Evolutionary conservation across 2,797 vertebrate species (phyloP).

Genomic region (Synanceia verrucosa): DNA sequence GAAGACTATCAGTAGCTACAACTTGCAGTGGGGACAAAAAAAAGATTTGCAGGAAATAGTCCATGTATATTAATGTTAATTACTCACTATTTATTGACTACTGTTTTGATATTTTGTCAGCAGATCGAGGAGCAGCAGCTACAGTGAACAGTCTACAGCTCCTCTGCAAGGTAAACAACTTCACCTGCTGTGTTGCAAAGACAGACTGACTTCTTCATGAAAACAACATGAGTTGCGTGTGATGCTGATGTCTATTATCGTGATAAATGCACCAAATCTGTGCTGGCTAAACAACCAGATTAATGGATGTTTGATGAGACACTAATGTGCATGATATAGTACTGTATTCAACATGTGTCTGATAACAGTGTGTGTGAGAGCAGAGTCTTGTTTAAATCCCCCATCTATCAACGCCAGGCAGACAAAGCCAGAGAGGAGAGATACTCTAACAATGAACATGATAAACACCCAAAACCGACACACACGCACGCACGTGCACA

Average conservation of each 20-base stretch:
- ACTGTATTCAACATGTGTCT: constrained; percentile 32
- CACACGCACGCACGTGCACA: no score
- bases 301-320: constrained; percentile 40
- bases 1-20: constrained; percentile 1
- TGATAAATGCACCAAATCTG: constrained; percentile 28
- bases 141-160: no score
- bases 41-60: no score
- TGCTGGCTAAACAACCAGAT: constrained; percentile 24
- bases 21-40: background rate
- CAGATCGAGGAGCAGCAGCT: no score
- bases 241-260: background rate
- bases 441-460: constrained; percentile 15
- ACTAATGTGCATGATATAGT: constrained; percentile 37
- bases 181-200: no score
- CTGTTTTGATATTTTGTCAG: background rate
- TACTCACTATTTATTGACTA: background rate
- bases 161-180: no score
- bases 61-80: background rate
- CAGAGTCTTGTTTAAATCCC: constrained; percentile 18
- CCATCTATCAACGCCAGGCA: constrained; percentile 35
- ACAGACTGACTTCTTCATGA: no score
- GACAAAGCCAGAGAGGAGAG: constrained; percentile 19
- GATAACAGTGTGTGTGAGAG: constrained; percentile 19
- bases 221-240: no score
- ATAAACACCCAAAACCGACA: constrained; percentile 23